Conservation (phyloP, 35 echinoderm and acorn worm species). For the Lytechinus pictus region DNA sequence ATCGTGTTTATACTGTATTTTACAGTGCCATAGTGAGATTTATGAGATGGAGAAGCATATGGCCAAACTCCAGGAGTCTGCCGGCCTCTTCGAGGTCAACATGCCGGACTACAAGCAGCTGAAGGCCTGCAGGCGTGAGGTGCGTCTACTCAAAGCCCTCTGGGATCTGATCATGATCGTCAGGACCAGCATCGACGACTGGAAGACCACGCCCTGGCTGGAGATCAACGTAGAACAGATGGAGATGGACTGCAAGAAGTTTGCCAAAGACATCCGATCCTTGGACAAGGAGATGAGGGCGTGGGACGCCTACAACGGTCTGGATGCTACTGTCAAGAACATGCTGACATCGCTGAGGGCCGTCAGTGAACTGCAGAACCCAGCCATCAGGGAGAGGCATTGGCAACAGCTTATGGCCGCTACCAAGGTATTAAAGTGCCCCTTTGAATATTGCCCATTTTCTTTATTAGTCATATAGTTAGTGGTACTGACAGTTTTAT, state of each 20-base stretch:
- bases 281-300: slow-evolving; percentile 99
- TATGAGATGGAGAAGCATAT: slow-evolving; percentile 89
- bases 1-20: not conserved
- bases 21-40: slow-evolving; percentile 79
- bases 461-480: not conserved
- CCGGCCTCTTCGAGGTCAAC: slow-evolving; percentile 96
- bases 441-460: not conserved
- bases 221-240: slow-evolving; percentile 99
- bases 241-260: slow-evolving; percentile 99
- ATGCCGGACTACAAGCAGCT: slow-evolving; percentile 93
- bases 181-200: slow-evolving; percentile 88
- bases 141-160: slow-evolving; percentile 80
- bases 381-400: slow-evolving; percentile 98
- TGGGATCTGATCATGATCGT: slow-evolving; percentile 97
- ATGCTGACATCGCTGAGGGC: slow-evolving; percentile 98
- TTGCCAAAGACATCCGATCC: slow-evolving; percentile 94
- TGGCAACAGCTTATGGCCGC: slow-evolving; percentile 99
- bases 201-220: slow-evolving; percentile 95
- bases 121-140: slow-evolving; percentile 87
- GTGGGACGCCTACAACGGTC: slow-evolving; percentile 92
- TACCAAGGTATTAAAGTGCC: slow-evolving; percentile 81
- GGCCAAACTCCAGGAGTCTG: slow-evolving; percentile 85
- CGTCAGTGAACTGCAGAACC: slow-evolving; percentile 97
- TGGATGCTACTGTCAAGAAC: slow-evolving; percentile 98
- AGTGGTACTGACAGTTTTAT: not conserved